phyloP scores from a whole-genome alignment of 2,888 invertebrate species.

The Autographa pulchrina region DNA sequence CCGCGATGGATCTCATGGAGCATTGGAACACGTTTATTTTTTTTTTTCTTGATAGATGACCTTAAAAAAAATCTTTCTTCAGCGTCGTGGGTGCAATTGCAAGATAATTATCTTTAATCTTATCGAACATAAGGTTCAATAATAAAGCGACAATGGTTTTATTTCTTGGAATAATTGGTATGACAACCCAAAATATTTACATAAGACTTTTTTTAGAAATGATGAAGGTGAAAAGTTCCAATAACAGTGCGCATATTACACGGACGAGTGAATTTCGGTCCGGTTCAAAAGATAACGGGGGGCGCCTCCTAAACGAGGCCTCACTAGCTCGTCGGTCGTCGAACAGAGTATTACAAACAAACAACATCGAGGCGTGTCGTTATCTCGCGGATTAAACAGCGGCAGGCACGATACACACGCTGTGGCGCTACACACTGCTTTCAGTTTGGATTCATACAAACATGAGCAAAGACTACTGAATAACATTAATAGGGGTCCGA shows the following conservation, averaged over 20 bases:
- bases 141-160: too few relatives aligned
- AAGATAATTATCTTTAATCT: too few relatives aligned
- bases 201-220: conserved; percentile 24
- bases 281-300: conserved; percentile 80
- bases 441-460: conserved; percentile 6
- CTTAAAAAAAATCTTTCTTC: neutral
- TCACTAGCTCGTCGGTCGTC: conserved; percentile 71
- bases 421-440: conserved; percentile 12
- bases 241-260: conserved; percentile 78
- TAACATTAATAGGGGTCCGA: conserved; percentile 13
- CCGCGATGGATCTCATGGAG: too few relatives aligned
- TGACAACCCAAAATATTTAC: too few relatives aligned
- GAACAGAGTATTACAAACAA: conserved; percentile 79
- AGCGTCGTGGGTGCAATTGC: neutral
- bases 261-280: conserved; percentile 79
- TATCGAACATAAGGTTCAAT: neutral
- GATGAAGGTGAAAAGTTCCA: conserved; percentile 45
- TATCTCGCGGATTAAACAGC: conserved; percentile 73
- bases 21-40: too few relatives aligned
- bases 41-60: too few relatives aligned
- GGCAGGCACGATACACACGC: conserved; percentile 56
- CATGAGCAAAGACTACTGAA: conserved; percentile 13
- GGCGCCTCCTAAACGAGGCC: conserved; percentile 85
- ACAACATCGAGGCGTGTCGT: conserved; percentile 74
- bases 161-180: too few relatives aligned